These are phyloP conservation scores for Diadegma fenestrale DNA, from an alignment of 2,888 invertebrate species.

Conservation along the genomic window DNA sequence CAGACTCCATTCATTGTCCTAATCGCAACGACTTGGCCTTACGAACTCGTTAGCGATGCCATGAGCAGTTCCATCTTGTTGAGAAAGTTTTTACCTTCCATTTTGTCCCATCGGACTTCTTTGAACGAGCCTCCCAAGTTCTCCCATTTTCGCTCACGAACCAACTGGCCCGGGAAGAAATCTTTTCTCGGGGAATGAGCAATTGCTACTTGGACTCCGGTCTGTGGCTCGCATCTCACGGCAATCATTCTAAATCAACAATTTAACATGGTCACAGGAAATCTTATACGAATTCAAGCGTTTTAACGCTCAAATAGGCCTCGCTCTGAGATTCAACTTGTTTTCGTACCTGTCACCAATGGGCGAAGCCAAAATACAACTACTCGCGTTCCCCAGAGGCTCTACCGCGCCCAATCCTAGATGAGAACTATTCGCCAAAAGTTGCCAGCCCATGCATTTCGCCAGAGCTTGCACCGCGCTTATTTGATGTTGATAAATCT, in stretches of 20 bases:
- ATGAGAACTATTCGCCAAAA: slow-evolving; percentile 94
- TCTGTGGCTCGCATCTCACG: slow-evolving; percentile 94
- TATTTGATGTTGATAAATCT: slow-evolving; percentile 98
- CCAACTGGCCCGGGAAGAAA: slow-evolving; percentile 94
- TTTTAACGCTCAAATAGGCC: neutral
- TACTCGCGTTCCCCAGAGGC: slow-evolving; percentile 96
- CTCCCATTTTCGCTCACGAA: slow-evolving; percentile 97
- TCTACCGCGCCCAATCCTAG: slow-evolving; percentile 96
- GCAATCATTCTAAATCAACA: slow-evolving; percentile 90
- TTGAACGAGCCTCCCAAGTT: slow-evolving; percentile 97
- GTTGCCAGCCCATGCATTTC: slow-evolving; percentile 98
- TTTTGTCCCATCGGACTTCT: slow-evolving; percentile 95
- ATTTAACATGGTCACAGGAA: neutral
- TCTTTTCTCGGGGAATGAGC: slow-evolving; percentile 95
- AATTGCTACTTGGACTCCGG: slow-evolving; percentile 95
- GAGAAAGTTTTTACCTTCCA: slow-evolving; percentile 98
- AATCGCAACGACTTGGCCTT: slow-evolving; percentile 74
- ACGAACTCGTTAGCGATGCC: slow-evolving; percentile 94
- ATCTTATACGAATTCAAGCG: neutral
- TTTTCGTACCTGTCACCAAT: slow-evolving; percentile 89
- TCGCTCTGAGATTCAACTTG: neutral
- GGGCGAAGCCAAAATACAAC: slow-evolving; percentile 95
- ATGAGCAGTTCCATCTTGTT: slow-evolving; percentile 98
- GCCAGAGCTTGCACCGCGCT: slow-evolving; percentile 95
- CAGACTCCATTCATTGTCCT: slow-evolving; percentile 16